A percentile compares a stretch with the other conserved stretches of the same genome.
Conservation (phyloP, 35 echinoderm and acorn worm genomes). For the Ophiothrix spiculata region DNA sequence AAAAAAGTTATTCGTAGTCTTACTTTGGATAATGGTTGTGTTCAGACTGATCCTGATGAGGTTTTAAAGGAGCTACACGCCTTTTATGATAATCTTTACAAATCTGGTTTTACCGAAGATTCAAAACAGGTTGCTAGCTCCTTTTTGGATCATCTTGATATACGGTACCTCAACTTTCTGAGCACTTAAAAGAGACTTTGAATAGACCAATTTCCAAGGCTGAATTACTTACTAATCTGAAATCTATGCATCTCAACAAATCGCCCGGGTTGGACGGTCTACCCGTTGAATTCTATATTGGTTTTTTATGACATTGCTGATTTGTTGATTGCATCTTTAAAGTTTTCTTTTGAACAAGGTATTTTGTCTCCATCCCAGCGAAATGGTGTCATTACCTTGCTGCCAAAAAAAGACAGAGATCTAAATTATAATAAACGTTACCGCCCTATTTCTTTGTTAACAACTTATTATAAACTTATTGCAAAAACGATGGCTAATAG, state of each 20-base stretch:
- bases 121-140: neutral
- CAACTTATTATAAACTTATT: neutral
- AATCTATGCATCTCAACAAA: neutral
- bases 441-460: neutral
- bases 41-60: conserved; percentile 10
- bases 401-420: neutral
- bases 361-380: conserved; percentile 3
- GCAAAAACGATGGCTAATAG: neutral
- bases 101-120: neutral
- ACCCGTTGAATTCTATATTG: conserved; percentile 14
- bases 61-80: neutral
- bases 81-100: conserved; percentile 14
- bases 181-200: neutral
- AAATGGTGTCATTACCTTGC: conserved; percentile 4
- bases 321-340: conserved; percentile 1
- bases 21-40: neutral
- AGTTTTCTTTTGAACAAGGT: neutral
- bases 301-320: conserved; percentile 25
- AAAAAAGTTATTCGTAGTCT: conserved; percentile 21
- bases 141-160: conserved; percentile 5
- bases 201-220: conserved; percentile 5
- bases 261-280: conserved; percentile 24
- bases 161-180: neutral
- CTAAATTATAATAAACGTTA: neutral
- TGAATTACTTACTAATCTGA: neutral